These are phyloP conservation scores for Drosophila anomalata DNA, from an alignment of 2,888 invertebrate genomes.

Conservation along the genomic window DNA sequence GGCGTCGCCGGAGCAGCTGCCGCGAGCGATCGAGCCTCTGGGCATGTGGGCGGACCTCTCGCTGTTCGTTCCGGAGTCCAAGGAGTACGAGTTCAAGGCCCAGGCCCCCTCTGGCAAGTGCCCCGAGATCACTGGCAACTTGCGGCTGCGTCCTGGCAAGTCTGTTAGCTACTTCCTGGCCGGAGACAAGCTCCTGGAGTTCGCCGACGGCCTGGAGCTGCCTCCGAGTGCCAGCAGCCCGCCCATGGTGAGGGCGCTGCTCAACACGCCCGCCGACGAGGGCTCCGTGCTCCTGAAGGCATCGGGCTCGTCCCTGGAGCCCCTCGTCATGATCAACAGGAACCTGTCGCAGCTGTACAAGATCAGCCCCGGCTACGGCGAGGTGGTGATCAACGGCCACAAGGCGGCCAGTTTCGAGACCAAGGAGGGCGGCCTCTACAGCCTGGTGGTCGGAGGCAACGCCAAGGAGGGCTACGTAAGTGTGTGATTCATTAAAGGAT, in stretches of 20 bases:
- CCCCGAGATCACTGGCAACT: conserved; percentile 51
- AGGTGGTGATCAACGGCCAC: conserved; percentile 58
- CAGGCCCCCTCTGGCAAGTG: conserved; percentile 60
- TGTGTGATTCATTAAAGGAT: neutral
- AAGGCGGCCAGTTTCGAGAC: conserved; percentile 81
- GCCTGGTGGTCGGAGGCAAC: conserved; percentile 84
- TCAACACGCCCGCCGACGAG: conserved; percentile 69
- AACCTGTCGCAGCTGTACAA: conserved; percentile 67
- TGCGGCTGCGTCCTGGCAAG: conserved; percentile 70
- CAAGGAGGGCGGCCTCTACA: conserved; percentile 88
- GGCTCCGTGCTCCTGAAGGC: conserved; percentile 57
- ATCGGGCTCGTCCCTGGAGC: conserved; percentile 20
- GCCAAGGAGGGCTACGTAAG: conserved; percentile 82
- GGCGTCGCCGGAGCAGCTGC: neutral
- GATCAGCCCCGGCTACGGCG: conserved; percentile 58
- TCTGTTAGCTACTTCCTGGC: conserved; percentile 80
- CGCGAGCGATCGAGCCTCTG: conserved; percentile 72
- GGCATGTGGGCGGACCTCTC: conserved; percentile 83
- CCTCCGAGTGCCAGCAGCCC: conserved; percentile 78
- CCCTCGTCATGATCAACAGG: conserved; percentile 30
- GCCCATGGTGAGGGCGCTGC: conserved; percentile 81
- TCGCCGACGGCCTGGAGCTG: conserved; percentile 70
- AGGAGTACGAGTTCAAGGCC: conserved; percentile 83
- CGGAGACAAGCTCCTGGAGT: conserved; percentile 61
- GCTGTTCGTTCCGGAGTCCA: conserved; percentile 81